A percentile compares a stretch with the other conserved stretches of the same genome.
Conservation (phyloP, 2,113 vertebrate genomes). For the Hippocampus abdominalis region DNA sequence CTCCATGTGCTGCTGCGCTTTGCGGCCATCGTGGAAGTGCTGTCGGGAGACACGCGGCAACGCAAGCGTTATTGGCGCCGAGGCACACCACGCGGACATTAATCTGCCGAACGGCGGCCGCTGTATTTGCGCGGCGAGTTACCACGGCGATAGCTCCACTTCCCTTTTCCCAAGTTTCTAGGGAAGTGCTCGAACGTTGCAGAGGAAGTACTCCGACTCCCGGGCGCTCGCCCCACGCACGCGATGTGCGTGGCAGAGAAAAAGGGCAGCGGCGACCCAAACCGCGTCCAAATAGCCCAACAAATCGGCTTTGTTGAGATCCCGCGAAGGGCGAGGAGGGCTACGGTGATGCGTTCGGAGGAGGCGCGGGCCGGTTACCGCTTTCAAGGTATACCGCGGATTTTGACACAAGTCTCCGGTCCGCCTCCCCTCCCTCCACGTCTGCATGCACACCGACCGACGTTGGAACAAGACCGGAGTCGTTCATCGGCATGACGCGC, state of each 20-base stretch:
- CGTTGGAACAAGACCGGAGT: constrained; percentile 2
- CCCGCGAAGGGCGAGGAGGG: no score
- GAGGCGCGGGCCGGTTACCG: no score
- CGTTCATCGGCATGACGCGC: constrained; percentile 15
- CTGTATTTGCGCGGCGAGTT: background rate
- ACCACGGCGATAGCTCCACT: constrained; percentile 42
- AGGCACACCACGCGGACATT: no score
- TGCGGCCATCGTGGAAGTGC: constrained; percentile 95
- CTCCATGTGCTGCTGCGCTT: constrained; percentile 94
- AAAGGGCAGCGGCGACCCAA: no score
- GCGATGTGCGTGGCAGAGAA: no score
- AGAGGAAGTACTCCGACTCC: constrained; percentile 56
- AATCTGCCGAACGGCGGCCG: no score
- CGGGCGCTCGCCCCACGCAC: background rate
- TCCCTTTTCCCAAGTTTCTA: constrained; percentile 43
- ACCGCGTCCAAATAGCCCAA: no score
- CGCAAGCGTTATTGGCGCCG: background rate
- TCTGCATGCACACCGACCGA: background rate
- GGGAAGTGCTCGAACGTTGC: constrained; percentile 53
- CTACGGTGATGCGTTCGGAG: no score
- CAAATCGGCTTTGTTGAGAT: no score
- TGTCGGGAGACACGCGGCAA: constrained; percentile 49
- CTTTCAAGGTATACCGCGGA: no score
- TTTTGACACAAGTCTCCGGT: no score
- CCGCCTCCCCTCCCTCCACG: no score